A percentile compares a stretch with the other conserved stretches of the same genome.
Conservation (phyloP, 2,797 vertebrate genomes). For the Leuciscus waleckii region DNA sequence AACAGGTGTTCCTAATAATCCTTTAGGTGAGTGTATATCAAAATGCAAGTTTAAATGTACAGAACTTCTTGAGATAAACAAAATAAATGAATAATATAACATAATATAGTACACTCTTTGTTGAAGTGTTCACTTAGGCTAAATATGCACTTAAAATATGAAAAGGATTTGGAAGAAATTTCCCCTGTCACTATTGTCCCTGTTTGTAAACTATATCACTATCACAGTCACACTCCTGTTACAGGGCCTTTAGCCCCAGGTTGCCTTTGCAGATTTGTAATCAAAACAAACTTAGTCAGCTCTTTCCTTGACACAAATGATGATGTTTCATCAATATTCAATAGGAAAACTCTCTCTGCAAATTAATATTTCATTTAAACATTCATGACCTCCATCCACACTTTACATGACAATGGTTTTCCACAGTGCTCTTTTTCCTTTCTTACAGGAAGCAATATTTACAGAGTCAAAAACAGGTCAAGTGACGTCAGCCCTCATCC, state of each 20-base stretch:
- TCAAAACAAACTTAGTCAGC: neutral
- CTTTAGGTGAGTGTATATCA: neutral
- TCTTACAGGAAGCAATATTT: neutral
- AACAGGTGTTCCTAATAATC: too few relatives aligned
- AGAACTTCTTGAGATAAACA: neutral
- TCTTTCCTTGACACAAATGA: neutral
- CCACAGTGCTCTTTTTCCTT: neutral
- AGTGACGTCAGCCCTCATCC: neutral
- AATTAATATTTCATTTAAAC: neutral
- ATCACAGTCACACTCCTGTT: neutral
- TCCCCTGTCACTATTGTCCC: neutral
- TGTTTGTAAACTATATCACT: neutral
- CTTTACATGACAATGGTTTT: conserved; percentile 4
- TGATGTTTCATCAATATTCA: conserved; percentile 1
- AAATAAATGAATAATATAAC: neutral
- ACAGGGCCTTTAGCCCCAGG: neutral
- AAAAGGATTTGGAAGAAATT: neutral
- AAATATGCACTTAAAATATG: neutral
- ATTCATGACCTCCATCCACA: neutral
- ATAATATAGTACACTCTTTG: neutral
- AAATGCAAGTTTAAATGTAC: neutral
- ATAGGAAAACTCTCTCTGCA: neutral
- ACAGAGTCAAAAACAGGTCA: neutral
- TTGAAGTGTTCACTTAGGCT: neutral
- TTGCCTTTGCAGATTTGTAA: neutral